Evolutionary conservation across 2,888 invertebrate genomes (phyloP), one percentile per base, ranked within the genome.

Genomic region (Anagyrus pseudococci): DNA sequence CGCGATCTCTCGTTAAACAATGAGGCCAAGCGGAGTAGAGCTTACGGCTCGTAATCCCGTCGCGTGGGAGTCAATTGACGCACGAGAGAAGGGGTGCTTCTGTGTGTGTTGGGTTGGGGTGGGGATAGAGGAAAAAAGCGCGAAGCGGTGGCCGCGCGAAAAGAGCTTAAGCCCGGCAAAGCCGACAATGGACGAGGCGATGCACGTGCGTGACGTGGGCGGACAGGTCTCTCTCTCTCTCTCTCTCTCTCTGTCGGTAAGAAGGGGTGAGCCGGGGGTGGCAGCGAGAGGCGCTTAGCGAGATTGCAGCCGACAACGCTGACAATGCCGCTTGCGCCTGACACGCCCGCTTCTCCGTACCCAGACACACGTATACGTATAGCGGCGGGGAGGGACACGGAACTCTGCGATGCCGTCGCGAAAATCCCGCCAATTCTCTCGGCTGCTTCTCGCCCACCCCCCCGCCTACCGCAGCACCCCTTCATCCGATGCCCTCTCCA

Each of bases 261-360:
- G 74, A 75, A 37, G 70, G 71, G 72, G 69, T 19, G 40, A 8
- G 20, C 13, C 2, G 23, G 46, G 57, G 20, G 53, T 10, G 26
- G 1, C 70, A 74, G 71, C 68, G 74, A 72, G 79, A 79, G 79
- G 75, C 80, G 80, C 79, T 80, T 80, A 80, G 80, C 75, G 79
- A 77, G 77, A 80, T 80, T 80, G 80, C 80, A 73, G 71, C 72
- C 77, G 80, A 80, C 80, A 79, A 79, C 77, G 76, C 77, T 2
- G 73, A 79, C 77, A 79, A 80, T 79, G 71, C 76, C 13, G 75
- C 37, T 72, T 75, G 73, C 76, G 75, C 76, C 77, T 78, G 79
- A 79, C 80, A 80, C 80, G 78, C 78, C 79, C 77, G 79, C 37
- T 19, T n/a, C n/a, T n/a, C n/a, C n/a, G n/a, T n/a, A n/a, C n/a